phyloP scores from a whole-genome alignment of 1,140 invertebrate species.

The Drosophila bocki region DNA sequence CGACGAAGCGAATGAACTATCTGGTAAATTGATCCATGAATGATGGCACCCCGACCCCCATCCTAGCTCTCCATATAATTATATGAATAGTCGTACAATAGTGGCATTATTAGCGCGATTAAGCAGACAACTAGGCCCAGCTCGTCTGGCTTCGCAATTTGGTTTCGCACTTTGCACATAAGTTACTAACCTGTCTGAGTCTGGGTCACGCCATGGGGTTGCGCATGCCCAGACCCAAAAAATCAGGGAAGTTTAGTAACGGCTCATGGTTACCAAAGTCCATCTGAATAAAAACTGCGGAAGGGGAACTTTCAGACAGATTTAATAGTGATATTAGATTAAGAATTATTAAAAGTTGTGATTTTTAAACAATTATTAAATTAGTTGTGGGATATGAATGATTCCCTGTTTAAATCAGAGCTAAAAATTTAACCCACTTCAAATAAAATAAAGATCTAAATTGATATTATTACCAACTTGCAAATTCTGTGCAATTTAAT shows the following conservation, averaged over 20 bases:
- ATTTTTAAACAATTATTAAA: not conserved
- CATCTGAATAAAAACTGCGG: not conserved
- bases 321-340: not conserved
- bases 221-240: not conserved
- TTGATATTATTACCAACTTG: not conserved
- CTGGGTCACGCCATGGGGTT: conserved; percentile 14
- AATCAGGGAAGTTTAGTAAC: not conserved
- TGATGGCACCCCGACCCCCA: conserved; percentile 17
- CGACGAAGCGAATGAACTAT: conserved; percentile 48
- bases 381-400: not conserved
- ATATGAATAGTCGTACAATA: conserved; percentile 36
- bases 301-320: not conserved
- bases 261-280: not conserved
- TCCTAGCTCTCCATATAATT: conserved; percentile 22
- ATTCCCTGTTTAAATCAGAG: not conserved
- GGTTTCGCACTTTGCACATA: conserved; percentile 26
- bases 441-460: too few relatives aligned
- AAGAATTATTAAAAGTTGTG: not conserved
- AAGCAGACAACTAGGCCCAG: conserved; percentile 17
- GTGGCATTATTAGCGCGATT: conserved; percentile 31
- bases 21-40: conserved; percentile 38
- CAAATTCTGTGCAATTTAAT: not conserved
- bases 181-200: conserved; percentile 12
- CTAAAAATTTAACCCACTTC: too few relatives aligned
- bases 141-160: conserved; percentile 1